These are phyloP conservation scores for Fabriciana adippe DNA, from an alignment of 2,888 invertebrate genomes.

Conservation along the genomic window DNA sequence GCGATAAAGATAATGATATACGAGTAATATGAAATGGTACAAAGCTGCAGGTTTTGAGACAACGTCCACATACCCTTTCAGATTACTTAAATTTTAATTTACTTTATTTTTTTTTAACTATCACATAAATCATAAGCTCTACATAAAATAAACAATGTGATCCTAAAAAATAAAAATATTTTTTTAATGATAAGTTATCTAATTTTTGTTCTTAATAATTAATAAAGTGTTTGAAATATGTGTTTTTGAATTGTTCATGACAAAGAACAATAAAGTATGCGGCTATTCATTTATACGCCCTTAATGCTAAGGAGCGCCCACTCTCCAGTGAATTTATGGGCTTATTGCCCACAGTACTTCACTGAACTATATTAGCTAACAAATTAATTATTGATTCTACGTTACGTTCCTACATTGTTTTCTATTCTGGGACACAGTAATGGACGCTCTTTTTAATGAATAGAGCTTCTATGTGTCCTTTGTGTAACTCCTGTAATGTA, in stretches of 20 bases:
- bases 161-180: too few species aligned
- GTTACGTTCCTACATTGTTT: not conserved
- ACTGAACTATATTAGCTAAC: constrained; percentile 19
- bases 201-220: too few species aligned
- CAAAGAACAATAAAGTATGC: not conserved
- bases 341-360: constrained; percentile 22
- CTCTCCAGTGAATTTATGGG: constrained; percentile 22
- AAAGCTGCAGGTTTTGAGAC: too few species aligned
- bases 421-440: constrained; percentile 10
- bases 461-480: not conserved
- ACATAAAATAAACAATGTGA: too few species aligned
- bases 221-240: too few species aligned
- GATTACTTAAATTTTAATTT: too few species aligned
- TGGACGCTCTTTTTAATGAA: not conserved
- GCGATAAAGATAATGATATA: not conserved
- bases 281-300: constrained; percentile 1
- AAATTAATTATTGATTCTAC: constrained; percentile 23
- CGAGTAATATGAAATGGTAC: too few species aligned
- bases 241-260: not conserved
- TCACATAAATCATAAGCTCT: too few species aligned
- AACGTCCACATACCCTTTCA: too few species aligned
- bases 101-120: too few species aligned
- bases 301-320: constrained; percentile 23
- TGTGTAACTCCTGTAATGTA: too few species aligned
- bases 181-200: too few species aligned